Evolutionary conservation across 2,888 invertebrate species (phyloP).

Genomic region (Heliconius ismenius): DNA sequence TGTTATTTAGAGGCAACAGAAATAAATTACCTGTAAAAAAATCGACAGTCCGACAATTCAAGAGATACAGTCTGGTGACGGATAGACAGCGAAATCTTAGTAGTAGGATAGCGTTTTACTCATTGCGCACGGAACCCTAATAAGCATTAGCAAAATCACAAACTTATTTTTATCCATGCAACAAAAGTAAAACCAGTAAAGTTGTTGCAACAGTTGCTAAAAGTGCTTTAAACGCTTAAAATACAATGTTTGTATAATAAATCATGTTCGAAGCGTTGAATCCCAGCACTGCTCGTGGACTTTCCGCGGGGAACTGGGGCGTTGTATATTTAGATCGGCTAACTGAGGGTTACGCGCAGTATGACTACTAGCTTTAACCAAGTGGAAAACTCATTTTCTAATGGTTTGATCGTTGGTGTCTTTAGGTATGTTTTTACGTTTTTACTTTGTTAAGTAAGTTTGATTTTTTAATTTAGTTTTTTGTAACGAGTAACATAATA

Average conservation of each 20-base stretch:
- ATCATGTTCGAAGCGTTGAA: constrained; percentile 24
- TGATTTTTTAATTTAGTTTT: not conserved
- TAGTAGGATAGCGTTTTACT: too few species aligned
- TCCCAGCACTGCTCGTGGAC: constrained; percentile 29
- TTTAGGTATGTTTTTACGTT: not conserved
- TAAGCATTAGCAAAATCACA: not conserved
- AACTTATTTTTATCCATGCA: not conserved
- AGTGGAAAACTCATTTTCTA: constrained; percentile 34
- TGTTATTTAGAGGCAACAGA: too few species aligned
- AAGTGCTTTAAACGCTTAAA: not conserved
- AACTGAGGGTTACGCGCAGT: constrained; percentile 39
- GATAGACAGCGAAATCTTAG: too few species aligned
- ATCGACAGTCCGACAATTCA: too few species aligned
- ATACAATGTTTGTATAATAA: constrained; percentile 14
- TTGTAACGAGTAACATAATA: too few species aligned
- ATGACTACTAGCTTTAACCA: constrained; percentile 30
- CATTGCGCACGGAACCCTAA: too few species aligned
- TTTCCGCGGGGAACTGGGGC: constrained; percentile 40
- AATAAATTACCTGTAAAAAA: too few species aligned
- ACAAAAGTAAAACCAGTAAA: not conserved
- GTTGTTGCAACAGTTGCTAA: constrained; percentile 5
- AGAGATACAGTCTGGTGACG: too few species aligned
- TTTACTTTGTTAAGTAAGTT: not conserved
- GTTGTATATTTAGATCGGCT: constrained; percentile 41
- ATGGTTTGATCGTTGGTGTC: not conserved